Evolutionary conservation across 1,140 invertebrate genomes (phyloP), one percentile per base, ranked within the genome.

Genomic region (Drosophila nasuta): DNA sequence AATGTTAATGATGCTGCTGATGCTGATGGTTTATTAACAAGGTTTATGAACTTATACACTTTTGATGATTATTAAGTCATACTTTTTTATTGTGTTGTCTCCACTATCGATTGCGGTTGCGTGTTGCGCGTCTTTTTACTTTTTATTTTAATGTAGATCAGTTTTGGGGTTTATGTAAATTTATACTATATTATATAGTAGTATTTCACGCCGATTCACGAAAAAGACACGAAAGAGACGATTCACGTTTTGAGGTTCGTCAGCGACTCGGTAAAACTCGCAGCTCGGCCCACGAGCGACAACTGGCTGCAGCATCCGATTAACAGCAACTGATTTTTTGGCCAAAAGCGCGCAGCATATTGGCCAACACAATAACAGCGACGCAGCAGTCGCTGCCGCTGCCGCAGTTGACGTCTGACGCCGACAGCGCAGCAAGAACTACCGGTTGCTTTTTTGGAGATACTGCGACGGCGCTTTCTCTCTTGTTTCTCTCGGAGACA

Each of bases 281-380:
- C 45, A 46, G 25, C 20, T 49, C 62, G 48, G 58, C 41, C 49
- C 59, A 63, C 73, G 67, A 58, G 66, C 43, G 81, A 68, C 70
- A 82, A 82, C 77, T 79, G 83, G 72, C 72, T 76, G 76, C 82
- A 86, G 82, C 82, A 88, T 86, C 82, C 82, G 83, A 15, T 51
- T 75, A 75, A 75, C 72, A 88, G 62, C 71, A 68, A 86, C 79
- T 86, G 72, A 73, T 62, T 72, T 87, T 86, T 82, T 83, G 75
- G 76, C 76, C 67, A 86, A 69, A 54, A 66, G 69, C 62, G 64
- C 60, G 35, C 51, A 68, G 41, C 73, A 70, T 13, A 63, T 62
- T 60, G 15, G 35, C 38, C 54, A 75, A 67, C 78, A 52, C 46
- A 51, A 5, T 80, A 87, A 87, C 82, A 87, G 82, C 63, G 69